phyloP scores from a whole-genome alignment of 2,797 vertebrate genomes.

The Merluccius polli region DNA sequence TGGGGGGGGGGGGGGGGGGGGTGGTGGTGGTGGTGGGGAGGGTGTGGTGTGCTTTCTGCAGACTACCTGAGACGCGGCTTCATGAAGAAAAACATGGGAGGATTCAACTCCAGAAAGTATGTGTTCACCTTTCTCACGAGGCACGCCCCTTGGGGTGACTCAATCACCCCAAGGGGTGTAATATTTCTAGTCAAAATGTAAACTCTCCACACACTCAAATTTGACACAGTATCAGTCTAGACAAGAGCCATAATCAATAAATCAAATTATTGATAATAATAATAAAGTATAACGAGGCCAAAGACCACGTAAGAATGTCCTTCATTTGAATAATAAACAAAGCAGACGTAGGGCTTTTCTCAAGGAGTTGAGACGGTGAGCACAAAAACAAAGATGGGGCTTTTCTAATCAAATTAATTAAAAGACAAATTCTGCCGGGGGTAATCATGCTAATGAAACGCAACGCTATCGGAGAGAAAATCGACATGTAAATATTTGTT shows the following conservation, averaged over 20 bases:
- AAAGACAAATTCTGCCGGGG: constrained; percentile 30
- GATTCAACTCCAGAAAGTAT: background rate
- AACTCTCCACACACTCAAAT: background rate
- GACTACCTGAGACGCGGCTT: constrained; percentile 7
- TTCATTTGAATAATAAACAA: constrained; percentile 3
- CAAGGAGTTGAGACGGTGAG: constrained; percentile 7
- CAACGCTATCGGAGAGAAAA: constrained; percentile 21
- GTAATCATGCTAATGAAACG: constrained; percentile 34
- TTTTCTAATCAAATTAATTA: constrained; percentile 34
- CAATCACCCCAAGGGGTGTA: constrained; percentile 11
- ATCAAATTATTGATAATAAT: background rate
- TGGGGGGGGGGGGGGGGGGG: background rate
- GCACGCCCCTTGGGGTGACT: constrained; percentile 9
- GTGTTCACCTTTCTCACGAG: constrained; percentile 19
- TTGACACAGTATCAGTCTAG: constrained; percentile 17
- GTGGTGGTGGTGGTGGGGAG: background rate
- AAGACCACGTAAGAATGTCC: background rate
- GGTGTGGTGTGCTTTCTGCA: background rate
- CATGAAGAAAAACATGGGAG: constrained; percentile 17
- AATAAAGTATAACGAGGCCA: background rate
- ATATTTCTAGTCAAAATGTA: constrained; percentile 13
- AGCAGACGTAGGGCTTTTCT: background rate
- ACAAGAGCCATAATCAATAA: constrained; percentile 8
- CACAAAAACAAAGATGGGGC: background rate
- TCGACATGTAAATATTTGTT: constrained; percentile 39